A percentile compares a stretch with the other conserved stretches of the same genome.
These are phyloP conservation scores for Euthynnus affinis DNA, from an alignment of 2,797 vertebrate genomes.

Conservation along the genomic window DNA sequence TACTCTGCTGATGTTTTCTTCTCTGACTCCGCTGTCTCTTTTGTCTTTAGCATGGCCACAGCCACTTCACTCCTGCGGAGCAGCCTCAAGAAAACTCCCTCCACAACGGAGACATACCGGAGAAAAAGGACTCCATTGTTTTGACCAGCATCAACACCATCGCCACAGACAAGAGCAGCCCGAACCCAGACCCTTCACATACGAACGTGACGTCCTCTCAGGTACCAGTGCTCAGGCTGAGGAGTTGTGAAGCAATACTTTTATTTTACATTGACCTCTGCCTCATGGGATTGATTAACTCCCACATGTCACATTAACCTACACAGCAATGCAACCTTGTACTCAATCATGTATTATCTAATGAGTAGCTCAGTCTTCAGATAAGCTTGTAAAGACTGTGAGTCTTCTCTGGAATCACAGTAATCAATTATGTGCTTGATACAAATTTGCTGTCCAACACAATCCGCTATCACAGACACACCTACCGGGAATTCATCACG, in stretches of 20 bases:
- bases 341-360: conserved; percentile 3
- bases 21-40: background rate
- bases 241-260: too few relatives aligned
- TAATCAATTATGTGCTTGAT: background rate
- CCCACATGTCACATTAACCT: background rate
- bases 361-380: background rate
- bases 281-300: background rate
- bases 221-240: conserved; percentile 30
- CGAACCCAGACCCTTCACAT: conserved; percentile 27
- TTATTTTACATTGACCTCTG: too few relatives aligned
- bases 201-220: background rate
- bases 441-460: conserved; percentile 13
- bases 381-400: conserved; percentile 26
- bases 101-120: conserved; percentile 67
- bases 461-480: conserved; percentile 8
- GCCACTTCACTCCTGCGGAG: conserved; percentile 75
- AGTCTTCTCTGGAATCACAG: conserved; percentile 6
- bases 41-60: conserved; percentile 78
- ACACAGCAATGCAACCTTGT: background rate
- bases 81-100: conserved; percentile 57
- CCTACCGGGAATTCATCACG: background rate
- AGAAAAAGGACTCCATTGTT: conserved; percentile 70
- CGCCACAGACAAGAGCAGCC: conserved; percentile 65
- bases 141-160: conserved; percentile 70
- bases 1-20: background rate